A percentile compares a stretch with the other conserved stretches of the same genome.
Conservation (phyloP, 2,797 vertebrate species). For the Pygocentrus nattereri region DNA sequence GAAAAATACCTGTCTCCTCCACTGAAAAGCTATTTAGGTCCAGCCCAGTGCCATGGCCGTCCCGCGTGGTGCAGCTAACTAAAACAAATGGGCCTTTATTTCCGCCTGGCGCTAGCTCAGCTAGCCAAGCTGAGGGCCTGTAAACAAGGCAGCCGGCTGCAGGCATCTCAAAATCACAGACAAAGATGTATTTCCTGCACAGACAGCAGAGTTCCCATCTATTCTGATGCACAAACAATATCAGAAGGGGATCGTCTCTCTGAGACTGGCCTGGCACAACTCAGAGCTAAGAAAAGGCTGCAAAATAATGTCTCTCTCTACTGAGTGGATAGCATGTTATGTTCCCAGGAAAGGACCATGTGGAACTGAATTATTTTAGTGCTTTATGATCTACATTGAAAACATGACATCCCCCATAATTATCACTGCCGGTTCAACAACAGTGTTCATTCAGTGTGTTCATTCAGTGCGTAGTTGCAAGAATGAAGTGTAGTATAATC, state of each 20-base stretch:
- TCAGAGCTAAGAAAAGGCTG: not conserved
- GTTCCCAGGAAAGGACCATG: not conserved
- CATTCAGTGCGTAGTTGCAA: not conserved
- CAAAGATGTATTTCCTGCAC: slow-evolving; percentile 70
- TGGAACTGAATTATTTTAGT: not conserved
- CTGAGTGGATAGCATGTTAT: not conserved
- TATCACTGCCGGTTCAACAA: not conserved
- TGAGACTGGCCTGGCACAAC: slow-evolving; percentile 1
- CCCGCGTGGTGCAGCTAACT: slow-evolving; percentile 66
- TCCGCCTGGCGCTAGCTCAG: slow-evolving; percentile 63
- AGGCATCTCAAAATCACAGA: slow-evolving; percentile 63
- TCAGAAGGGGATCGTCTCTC: slow-evolving; percentile 42
- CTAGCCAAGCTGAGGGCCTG: slow-evolving; percentile 63
- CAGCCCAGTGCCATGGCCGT: slow-evolving; percentile 60
- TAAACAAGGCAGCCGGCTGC: slow-evolving; percentile 66
- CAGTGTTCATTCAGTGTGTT: no score
- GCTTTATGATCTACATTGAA: not conserved
- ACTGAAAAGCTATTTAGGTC: slow-evolving; percentile 62
- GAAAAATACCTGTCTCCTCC: slow-evolving; percentile 51
- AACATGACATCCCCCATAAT: no score
- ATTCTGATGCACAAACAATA: slow-evolving; percentile 66
- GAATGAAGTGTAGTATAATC: not conserved
- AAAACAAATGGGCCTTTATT: slow-evolving; percentile 77
- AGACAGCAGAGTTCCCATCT: slow-evolving; percentile 70
- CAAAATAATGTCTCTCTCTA: not conserved